phyloP scores from a whole-genome alignment of 2,888 invertebrate species.

The Pristionchus exspectatus region DNA sequence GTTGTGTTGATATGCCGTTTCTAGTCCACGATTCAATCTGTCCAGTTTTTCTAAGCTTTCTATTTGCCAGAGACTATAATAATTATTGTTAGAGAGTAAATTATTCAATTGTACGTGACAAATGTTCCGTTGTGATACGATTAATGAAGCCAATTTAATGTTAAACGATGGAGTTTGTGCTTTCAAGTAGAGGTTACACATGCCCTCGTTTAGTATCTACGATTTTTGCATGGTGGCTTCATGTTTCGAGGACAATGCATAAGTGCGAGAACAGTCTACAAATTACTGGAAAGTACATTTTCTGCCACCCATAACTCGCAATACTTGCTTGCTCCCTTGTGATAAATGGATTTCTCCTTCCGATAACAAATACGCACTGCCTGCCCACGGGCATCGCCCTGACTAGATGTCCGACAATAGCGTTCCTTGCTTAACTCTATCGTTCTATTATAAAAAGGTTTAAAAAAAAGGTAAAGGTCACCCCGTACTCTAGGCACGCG shows the following conservation, averaged over 20 bases:
- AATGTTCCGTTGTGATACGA: slow-evolving; percentile 7
- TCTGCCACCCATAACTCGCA: no score
- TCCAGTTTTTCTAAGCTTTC: neutral
- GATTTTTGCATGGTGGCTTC: neutral
- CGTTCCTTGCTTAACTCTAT: no score
- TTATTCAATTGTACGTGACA: slow-evolving; percentile 19
- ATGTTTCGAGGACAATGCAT: neutral
- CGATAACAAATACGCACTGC: no score
- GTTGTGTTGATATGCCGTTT: neutral
- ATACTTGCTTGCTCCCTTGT: no score
- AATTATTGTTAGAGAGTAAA: slow-evolving; percentile 21
- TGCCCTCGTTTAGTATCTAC: neutral
- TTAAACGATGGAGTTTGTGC: neutral
- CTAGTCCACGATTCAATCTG: slow-evolving; percentile 33
- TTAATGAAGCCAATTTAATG: neutral
- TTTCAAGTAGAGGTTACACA: neutral
- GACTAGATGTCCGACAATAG: no score
- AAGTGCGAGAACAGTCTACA: no score
- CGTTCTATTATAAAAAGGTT: no score
- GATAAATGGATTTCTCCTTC: no score
- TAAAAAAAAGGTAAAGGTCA: no score
- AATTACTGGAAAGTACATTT: no score
- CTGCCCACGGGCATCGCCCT: no score
- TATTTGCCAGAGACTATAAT: neutral
- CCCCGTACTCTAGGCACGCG: no score